phyloP scores from a whole-genome alignment of 2,113 vertebrate species.

The Eulacestoma nigropectus region DNA sequence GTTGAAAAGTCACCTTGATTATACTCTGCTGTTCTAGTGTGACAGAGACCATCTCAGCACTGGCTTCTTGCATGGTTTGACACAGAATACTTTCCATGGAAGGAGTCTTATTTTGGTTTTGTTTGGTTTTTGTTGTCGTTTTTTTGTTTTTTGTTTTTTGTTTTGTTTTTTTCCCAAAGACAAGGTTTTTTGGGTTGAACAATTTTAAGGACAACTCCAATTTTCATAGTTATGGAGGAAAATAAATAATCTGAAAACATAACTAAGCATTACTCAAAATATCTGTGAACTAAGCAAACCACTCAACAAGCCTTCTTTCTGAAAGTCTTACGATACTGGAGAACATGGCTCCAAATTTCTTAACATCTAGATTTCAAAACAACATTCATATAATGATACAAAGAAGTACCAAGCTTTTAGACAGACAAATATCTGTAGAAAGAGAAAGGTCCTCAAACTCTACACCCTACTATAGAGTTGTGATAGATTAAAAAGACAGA shows the following conservation, averaged over 20 bases:
- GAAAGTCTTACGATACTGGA: neutral
- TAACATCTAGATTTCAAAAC: neutral
- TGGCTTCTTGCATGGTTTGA: neutral
- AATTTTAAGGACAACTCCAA: neutral
- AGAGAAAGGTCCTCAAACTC: neutral
- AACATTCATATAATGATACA: neutral
- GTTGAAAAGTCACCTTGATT: neutral
- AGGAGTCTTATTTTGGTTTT: neutral
- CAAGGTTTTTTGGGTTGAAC: neutral
- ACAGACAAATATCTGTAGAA: neutral
- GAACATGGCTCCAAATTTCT: neutral
- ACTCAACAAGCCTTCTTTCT: neutral
- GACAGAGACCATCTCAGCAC: neutral
- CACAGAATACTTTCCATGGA: neutral
- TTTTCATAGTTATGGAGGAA: neutral
- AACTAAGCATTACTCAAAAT: neutral
- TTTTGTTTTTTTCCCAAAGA: neutral
- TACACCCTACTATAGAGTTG: neutral
- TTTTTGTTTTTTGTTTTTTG: no score
- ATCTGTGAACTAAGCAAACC: neutral
- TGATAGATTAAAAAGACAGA: neutral
- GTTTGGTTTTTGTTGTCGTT: fast-evolving
- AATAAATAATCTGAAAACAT: neutral
- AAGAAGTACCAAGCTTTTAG: neutral
- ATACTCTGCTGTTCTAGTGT: neutral